Conservation (phyloP, 2,797 vertebrate species). For the Carcharodon carcharias region DNA sequence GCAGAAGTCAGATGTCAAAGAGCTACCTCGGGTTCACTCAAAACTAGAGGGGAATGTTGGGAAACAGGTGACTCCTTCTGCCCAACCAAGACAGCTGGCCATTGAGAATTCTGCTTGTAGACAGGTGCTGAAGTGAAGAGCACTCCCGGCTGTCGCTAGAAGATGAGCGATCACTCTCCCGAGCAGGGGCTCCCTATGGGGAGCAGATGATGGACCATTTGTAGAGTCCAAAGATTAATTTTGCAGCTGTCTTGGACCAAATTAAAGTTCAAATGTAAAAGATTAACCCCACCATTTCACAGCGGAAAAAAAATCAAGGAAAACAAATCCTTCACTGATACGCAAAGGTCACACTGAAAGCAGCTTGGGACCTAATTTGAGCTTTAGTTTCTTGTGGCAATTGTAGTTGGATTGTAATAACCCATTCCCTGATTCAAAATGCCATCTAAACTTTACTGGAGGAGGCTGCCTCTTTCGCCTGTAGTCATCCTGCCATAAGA, state of each 20-base stretch:
- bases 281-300: slow-evolving; percentile 19
- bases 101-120: neutral
- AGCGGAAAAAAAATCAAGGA: neutral
- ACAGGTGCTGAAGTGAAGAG: slow-evolving; percentile 26
- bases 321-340: neutral
- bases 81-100: neutral
- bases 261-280: slow-evolving; percentile 36
- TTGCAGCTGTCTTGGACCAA: slow-evolving; percentile 8
- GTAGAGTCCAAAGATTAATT: slow-evolving; percentile 35
- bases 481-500: neutral
- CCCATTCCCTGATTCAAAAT: neutral
- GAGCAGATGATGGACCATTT: slow-evolving; percentile 31
- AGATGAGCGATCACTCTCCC: neutral
- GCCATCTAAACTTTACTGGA: neutral
- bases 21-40: neutral
- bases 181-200: neutral
- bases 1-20: slow-evolving; percentile 9
- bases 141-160: neutral
- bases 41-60: neutral
- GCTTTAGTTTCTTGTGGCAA: neutral
- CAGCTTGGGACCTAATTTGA: neutral
- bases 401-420: neutral
- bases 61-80: slow-evolving; percentile 1
- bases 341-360: neutral
- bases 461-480: neutral